These are phyloP conservation scores for Maccullochella peelii DNA, from an alignment of 2,113 vertebrate genomes.

Conservation along the genomic window DNA sequence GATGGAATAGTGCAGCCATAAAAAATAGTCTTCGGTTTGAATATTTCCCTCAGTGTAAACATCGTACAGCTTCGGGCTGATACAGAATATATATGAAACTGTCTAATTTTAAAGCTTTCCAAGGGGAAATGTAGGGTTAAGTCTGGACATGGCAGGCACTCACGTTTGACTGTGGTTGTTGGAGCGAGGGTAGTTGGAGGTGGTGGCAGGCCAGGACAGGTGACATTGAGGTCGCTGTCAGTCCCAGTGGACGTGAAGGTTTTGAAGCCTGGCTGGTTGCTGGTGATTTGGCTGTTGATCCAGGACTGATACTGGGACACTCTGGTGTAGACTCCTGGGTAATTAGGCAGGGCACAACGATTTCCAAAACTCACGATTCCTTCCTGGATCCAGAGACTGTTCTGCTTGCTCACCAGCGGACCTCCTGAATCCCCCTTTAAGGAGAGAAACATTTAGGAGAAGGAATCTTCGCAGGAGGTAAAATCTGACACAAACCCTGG, in stretches of 20 bases:
- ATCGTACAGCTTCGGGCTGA: not conserved
- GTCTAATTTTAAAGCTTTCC: not conserved
- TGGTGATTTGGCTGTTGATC: conserved; percentile 74
- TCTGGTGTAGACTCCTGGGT: conserved; percentile 88
- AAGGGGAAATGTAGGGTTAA: not conserved
- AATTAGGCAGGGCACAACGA: conserved; percentile 83
- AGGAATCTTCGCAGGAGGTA: not conserved
- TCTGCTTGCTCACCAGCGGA: conserved; percentile 85
- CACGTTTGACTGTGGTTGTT: conserved; percentile 2
- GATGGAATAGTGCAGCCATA: too few species aligned
- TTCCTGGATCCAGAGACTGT: conserved; percentile 83
- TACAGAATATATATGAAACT: not conserved
- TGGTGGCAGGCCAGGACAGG: conserved; percentile 6
- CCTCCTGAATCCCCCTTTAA: conserved; percentile 90
- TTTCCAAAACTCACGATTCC: conserved; percentile 89
- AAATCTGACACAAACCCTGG: not conserved
- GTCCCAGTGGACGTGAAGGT: conserved; percentile 58
- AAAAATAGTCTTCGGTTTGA: not conserved
- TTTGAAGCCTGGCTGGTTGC: conserved; percentile 60
- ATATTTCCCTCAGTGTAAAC: not conserved
- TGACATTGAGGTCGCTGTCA: conserved; percentile 59
- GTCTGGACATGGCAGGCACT: not conserved
- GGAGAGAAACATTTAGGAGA: not conserved
- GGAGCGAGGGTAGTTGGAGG: not conserved
- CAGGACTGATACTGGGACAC: conserved; percentile 86